Conservation (phyloP, 2,797 vertebrate species). For the Linurgus olivaceus region DNA sequence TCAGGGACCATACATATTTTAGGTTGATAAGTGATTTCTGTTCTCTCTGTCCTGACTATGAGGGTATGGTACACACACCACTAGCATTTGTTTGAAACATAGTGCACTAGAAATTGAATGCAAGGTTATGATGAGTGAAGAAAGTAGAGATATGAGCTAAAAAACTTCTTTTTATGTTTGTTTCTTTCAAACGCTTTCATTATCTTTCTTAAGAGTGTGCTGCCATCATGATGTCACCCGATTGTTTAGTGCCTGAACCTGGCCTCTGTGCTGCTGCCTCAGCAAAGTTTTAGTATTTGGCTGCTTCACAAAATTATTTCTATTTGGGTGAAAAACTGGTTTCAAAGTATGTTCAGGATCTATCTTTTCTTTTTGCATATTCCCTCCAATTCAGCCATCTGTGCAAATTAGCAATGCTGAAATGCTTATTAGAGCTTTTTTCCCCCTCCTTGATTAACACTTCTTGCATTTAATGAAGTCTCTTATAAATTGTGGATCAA, state of each 20-base stretch:
- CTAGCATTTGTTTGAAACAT: not conserved
- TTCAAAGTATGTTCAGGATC: not conserved
- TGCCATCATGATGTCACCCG: not conserved
- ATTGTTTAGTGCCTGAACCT: not conserved
- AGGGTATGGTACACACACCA: not conserved
- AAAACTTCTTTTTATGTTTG: not conserved
- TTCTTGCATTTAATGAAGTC: not conserved
- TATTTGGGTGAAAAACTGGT: not conserved
- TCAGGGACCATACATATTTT: not conserved
- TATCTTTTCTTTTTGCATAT: not conserved
- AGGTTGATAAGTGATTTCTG: not conserved
- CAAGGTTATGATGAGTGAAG: not conserved
- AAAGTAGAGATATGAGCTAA: not conserved
- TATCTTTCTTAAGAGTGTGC: not conserved
- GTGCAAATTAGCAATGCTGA: conserved; percentile 13
- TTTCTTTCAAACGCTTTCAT: not conserved
- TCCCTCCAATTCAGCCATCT: not conserved
- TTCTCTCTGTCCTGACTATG: not conserved
- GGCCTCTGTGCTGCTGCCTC: conserved; percentile 42
- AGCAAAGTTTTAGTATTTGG: conserved; percentile 16
- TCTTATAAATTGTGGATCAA: not conserved
- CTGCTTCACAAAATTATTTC: conserved; percentile 17
- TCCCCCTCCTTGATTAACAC: not conserved
- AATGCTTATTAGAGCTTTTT: not conserved
- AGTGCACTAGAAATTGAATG: not conserved